A percentile compares a stretch with the other conserved stretches of the same genome.
Evolutionary conservation across 2,888 invertebrate species (phyloP).

Genomic region (Phymatocera aterrima): DNA sequence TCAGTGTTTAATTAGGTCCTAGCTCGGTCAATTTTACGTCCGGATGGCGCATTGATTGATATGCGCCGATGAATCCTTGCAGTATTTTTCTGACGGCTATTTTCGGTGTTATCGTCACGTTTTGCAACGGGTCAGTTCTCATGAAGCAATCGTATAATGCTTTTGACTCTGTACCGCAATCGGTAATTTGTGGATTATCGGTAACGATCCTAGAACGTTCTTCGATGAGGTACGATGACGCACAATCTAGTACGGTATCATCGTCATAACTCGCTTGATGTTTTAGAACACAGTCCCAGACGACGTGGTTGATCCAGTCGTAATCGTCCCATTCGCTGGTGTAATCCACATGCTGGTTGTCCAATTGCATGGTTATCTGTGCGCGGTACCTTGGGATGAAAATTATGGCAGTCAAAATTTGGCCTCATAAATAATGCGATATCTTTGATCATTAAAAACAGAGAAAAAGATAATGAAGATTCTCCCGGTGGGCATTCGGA

Average conservation of each 20-base stretch:
- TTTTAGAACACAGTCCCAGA: constrained; percentile 63
- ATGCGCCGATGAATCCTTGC: constrained; percentile 21
- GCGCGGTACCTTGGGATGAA: constrained; percentile 59
- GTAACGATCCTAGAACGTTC: background rate
- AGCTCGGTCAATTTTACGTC: background rate
- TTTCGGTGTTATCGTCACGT: constrained; percentile 3
- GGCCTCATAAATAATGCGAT: background rate
- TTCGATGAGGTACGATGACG: constrained; percentile 58
- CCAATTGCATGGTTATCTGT: constrained; percentile 61
- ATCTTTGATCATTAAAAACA: too few relatives aligned
- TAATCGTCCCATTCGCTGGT: constrained; percentile 66
- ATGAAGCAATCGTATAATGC: background rate
- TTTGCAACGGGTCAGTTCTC: background rate
- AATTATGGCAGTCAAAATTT: background rate
- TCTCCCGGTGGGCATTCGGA: too few relatives aligned
- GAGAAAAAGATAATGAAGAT: too few relatives aligned
- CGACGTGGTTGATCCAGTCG: constrained; percentile 64
- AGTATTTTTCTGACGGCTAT: constrained; percentile 17
- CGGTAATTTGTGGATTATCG: background rate
- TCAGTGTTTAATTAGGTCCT: background rate
- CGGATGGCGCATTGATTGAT: background rate
- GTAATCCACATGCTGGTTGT: constrained; percentile 61
- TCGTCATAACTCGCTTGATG: constrained; percentile 58
- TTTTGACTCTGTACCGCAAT: background rate
- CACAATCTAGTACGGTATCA: constrained; percentile 63